A percentile compares a stretch with the other conserved stretches of the same genome.
Conservation (phyloP, 53 echinoderm and acorn worm species). For the Paracentrotus lividus region DNA sequence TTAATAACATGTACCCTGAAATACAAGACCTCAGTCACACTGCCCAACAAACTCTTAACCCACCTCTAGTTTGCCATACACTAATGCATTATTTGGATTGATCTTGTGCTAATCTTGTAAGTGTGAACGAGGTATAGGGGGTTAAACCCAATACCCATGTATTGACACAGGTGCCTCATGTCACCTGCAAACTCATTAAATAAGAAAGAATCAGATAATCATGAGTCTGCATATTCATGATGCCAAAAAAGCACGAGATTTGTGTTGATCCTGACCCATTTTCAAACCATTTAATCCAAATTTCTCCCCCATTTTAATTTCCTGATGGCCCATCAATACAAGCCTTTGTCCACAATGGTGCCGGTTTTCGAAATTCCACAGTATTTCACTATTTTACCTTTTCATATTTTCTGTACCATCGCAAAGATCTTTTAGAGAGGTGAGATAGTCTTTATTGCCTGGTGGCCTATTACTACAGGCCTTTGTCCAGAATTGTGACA, state of each 20-base stretch:
- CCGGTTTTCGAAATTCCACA: background rate
- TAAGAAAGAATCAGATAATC: background rate
- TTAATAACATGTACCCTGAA: too few species aligned
- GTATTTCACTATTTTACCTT: background rate
- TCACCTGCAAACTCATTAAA: background rate
- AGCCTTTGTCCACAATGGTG: background rate
- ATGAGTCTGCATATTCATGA: slow-evolving; percentile 36
- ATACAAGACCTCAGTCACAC: too few species aligned
- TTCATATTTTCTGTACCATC: background rate
- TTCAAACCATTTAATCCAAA: slow-evolving; percentile 4
- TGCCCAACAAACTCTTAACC: too few species aligned
- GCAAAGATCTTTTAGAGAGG: too few species aligned
- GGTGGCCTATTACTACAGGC: background rate
- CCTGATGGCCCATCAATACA: slow-evolving; percentile 26
- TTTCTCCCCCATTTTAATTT: slow-evolving; percentile 11
- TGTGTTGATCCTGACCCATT: slow-evolving; percentile 24
- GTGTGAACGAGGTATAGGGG: background rate
- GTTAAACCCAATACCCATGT: background rate
- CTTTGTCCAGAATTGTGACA: background rate
- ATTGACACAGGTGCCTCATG: slow-evolving; percentile 29
- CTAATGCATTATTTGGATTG: too few species aligned
- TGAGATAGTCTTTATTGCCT: too few species aligned
- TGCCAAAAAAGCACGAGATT: background rate
- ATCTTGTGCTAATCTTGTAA: too few species aligned
- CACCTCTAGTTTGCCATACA: too few species aligned